phyloP scores from a whole-genome alignment of 1,140 invertebrate species.

The Phthorimaea operculella region DNA sequence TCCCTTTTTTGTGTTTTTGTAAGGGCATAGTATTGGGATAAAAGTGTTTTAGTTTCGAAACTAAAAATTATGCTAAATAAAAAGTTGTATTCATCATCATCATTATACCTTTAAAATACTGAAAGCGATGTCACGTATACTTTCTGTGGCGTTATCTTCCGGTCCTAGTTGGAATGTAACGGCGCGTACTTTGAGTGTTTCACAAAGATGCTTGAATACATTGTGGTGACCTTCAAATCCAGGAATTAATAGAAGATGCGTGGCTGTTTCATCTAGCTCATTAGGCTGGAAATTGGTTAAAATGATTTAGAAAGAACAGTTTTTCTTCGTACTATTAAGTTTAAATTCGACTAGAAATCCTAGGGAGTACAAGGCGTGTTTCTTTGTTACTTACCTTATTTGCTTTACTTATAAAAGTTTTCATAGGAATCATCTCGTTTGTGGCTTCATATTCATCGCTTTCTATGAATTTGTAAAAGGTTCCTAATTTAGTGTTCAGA shows the following conservation, averaged over 20 bases:
- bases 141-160: slow-evolving; percentile 15
- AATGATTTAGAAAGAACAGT: too few species aligned
- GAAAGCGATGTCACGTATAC: slow-evolving; percentile 21
- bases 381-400: slow-evolving; percentile 8
- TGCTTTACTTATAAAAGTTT: slow-evolving; percentile 12
- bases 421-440: slow-evolving; percentile 22
- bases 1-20: too few species aligned
- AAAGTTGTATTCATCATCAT: too few species aligned
- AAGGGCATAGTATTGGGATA: too few species aligned
- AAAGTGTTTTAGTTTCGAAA: too few species aligned
- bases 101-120: slow-evolving; percentile 25
- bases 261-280: slow-evolving; percentile 22
- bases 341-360: too few species aligned
- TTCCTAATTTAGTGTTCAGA: slow-evolving; percentile 8
- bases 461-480: slow-evolving; percentile 24
- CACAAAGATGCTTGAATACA: slow-evolving; percentile 15
- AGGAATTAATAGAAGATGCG: slow-evolving; percentile 25
- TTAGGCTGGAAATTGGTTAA: neutral
- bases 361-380: too few species aligned
- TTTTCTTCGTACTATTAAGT: too few species aligned
- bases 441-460: slow-evolving; percentile 23
- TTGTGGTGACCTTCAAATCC: slow-evolving; percentile 30
- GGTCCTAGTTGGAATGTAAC: slow-evolving; percentile 23
- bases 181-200: slow-evolving; percentile 23
- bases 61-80: too few species aligned